A percentile compares a stretch with the other conserved stretches of the same genome.
These are phyloP conservation scores for Petaurus breviceps DNA, from an alignment of 2,113 vertebrate genomes.

Conservation along the genomic window DNA sequence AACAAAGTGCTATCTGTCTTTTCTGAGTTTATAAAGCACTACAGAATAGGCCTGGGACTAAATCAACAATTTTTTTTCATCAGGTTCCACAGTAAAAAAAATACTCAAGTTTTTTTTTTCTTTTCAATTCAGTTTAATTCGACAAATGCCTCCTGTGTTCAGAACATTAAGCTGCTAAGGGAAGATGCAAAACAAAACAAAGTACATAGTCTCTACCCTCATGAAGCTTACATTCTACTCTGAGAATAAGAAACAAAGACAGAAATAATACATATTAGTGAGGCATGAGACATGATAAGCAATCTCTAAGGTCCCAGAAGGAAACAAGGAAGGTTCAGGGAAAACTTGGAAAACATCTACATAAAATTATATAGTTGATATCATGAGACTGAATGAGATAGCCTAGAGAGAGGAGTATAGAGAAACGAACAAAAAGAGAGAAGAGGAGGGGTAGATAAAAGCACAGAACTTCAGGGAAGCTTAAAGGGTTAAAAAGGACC, in stretches of 20 bases:
- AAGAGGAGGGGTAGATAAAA: too few relatives aligned
- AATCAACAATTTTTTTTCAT: conserved; percentile 23
- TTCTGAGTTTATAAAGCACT: background rate
- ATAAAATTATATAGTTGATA: too few relatives aligned
- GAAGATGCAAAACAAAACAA: background rate
- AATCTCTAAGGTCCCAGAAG: too few relatives aligned
- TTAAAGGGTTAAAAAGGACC: too few relatives aligned
- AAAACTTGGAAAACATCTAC: too few relatives aligned
- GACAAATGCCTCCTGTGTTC: background rate
- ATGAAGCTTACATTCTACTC: background rate
- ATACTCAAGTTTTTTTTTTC: background rate
- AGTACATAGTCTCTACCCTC: background rate
- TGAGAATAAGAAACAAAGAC: background rate
- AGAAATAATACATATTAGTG: too few relatives aligned
- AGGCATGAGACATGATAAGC: too few relatives aligned
- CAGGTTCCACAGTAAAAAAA: background rate
- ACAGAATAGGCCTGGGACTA: background rate
- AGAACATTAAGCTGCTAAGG: background rate
- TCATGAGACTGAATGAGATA: too few relatives aligned
- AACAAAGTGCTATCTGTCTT: background rate
- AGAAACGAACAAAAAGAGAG: too few relatives aligned
- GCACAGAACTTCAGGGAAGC: too few relatives aligned
- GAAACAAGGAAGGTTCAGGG: too few relatives aligned
- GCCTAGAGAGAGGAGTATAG: too few relatives aligned
- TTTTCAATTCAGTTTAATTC: conserved; percentile 7